Base-by-base conservation (phyloP, 1,140 invertebrate species). In the Drosophila nannoptera region DNA sequence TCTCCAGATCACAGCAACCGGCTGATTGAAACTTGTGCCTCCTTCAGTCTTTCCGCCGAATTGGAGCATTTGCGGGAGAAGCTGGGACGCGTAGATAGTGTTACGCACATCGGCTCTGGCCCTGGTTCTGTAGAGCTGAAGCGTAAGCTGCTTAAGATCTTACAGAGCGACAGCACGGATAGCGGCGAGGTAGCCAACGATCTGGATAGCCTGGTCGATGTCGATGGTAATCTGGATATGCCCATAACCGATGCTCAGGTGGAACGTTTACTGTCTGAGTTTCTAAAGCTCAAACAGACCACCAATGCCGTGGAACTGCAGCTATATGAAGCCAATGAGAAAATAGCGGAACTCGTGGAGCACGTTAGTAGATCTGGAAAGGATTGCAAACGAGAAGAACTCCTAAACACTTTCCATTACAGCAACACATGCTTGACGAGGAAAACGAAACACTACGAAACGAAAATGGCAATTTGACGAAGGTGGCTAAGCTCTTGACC, bases 241-340 rank as follows among this genome's bases (percentile, higher is more conserved):
- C 73, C 71, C 2, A 73, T 89, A 12, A 87, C 82, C 29, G 77
- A 64, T 52, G 68, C 56, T 7, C 53, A 86, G 1, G 72, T 89
- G 3, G 86, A 89, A 42, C 80, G 84, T 35, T 62, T 90, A 11
- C 81, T 89, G 0, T 73, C 69, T 5, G 88, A 89, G 52, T 89
- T 90, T 29, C 48, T 81, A n/a, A 48, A 77, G 2, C 66, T 89
- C 0, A 90, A 89, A 49, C 72, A 83, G 31, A 35, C 80, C 32
- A 87, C 80, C 12, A 89, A 78, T 38, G 67, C 71, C 1, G 88
- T 89, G 7, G 89, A 90, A 29, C 63, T 90, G 29, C 89, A 90
- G 50, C 66, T 90, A 29, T 90, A 90, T 38, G 89, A 90, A 55
- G 89, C 89, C 42, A 90, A 90, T 52, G 89, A 90, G 53, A 89